Evolutionary conservation across 1,140 invertebrate species (phyloP).

Genomic region (Pseudomyrmex dendroicus): DNA sequence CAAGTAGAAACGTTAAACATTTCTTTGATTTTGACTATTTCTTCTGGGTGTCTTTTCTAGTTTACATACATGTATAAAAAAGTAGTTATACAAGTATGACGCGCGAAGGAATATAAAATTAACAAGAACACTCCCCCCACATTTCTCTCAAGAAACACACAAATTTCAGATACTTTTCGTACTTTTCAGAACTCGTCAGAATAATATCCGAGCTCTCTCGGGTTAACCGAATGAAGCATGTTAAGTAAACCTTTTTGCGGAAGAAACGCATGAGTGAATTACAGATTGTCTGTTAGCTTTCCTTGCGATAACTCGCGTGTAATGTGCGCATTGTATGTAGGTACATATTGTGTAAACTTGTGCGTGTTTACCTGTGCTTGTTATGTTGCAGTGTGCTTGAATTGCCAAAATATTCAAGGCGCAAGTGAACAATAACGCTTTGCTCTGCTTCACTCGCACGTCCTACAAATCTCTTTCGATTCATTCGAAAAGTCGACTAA

Average conservation of each 20-base stretch:
- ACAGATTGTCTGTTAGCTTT: not conserved
- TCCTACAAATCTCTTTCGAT: too few species aligned
- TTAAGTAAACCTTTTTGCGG: not conserved
- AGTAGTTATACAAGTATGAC: not conserved
- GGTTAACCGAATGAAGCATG: slow-evolving; percentile 22
- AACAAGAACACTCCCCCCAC: not conserved
- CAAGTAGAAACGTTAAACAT: slow-evolving; percentile 18
- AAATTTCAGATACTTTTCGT: slow-evolving; percentile 43
- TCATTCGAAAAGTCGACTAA: too few species aligned
- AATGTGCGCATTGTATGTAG: not conserved
- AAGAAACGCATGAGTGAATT: slow-evolving; percentile 1
- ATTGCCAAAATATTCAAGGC: not conserved
- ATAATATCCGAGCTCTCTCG: not conserved
- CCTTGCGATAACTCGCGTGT: too few species aligned
- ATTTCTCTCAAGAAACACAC: not conserved
- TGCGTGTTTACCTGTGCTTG: slow-evolving; percentile 9
- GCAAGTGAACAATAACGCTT: slow-evolving; percentile 18
- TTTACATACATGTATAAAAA: not conserved
- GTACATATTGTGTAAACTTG: not conserved
- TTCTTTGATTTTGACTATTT: not conserved
- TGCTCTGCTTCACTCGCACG: not conserved
- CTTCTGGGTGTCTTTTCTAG: not conserved
- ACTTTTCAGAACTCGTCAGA: slow-evolving; percentile 48
- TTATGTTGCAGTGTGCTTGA: not conserved
- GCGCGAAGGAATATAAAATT: too few species aligned